Conservation (phyloP, 2,888 invertebrate species). For the Caenorhabditis uteleia region DNA sequence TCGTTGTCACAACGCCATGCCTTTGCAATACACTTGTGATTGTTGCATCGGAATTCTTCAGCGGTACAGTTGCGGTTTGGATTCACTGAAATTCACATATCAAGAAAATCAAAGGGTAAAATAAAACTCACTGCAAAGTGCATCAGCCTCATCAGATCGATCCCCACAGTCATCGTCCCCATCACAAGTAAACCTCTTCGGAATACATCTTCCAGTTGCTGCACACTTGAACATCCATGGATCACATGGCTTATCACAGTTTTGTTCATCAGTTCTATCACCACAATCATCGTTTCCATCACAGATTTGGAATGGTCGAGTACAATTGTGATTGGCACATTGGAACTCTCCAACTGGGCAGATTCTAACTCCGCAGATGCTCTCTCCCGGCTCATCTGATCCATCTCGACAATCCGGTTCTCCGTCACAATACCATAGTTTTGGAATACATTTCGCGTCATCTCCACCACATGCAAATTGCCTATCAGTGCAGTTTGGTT, state of each 20-base stretch:
- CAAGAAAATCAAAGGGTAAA: background rate
- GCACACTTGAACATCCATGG: slow-evolving; percentile 70
- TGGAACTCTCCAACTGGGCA: slow-evolving; percentile 83
- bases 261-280: slow-evolving; percentile 65
- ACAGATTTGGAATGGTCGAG: slow-evolving; percentile 80
- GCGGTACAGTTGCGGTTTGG: slow-evolving; percentile 80
- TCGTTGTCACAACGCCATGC: slow-evolving; percentile 77
- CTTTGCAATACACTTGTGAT: slow-evolving; percentile 90
- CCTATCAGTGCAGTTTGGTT: slow-evolving; percentile 84
- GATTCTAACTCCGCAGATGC: slow-evolving; percentile 62
- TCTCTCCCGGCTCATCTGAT: slow-evolving; percentile 80
- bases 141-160: slow-evolving; percentile 84
- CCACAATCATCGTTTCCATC: slow-evolving; percentile 67
- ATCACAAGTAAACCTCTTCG: slow-evolving; percentile 70
- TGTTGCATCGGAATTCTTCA: slow-evolving; percentile 89
- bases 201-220: slow-evolving; percentile 78
- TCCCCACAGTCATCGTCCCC: slow-evolving; percentile 90
- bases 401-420: slow-evolving; percentile 89
- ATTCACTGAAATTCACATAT: slow-evolving; percentile 36
- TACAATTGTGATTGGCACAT: slow-evolving; percentile 89
- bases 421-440: slow-evolving; percentile 77
- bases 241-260: slow-evolving; percentile 69
- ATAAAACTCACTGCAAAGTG: slow-evolving; percentile 76
- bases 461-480: slow-evolving; percentile 80
- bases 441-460: slow-evolving; percentile 79